Percentiles rank a stretch among this genome's conserved stretches.
Conservation (phyloP, 1,140 invertebrate genomes). For the Xylocopa sonorina region DNA sequence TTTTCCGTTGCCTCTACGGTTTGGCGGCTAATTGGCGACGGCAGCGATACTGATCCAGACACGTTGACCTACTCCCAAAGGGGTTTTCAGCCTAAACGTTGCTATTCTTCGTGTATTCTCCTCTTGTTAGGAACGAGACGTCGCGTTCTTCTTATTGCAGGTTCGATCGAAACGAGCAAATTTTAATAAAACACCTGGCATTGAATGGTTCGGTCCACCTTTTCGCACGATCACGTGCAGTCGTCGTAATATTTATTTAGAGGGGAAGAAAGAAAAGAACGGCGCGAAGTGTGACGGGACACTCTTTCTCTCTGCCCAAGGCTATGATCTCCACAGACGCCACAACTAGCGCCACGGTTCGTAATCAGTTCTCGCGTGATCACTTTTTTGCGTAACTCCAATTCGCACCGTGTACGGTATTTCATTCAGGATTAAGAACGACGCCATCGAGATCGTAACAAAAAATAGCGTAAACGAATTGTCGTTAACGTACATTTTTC, state of each 20-base stretch:
- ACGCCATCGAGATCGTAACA: slow-evolving; percentile 8
- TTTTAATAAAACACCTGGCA: too few species aligned
- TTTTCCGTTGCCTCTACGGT: background rate
- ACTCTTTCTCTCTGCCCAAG: background rate
- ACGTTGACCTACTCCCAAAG: slow-evolving; percentile 17
- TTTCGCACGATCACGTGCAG: background rate
- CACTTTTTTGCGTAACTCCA: slow-evolving; percentile 13
- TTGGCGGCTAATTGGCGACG: background rate
- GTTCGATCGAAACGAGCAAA: too few species aligned
- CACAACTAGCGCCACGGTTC: slow-evolving; percentile 9
- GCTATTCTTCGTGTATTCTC: too few species aligned
- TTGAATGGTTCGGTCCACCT: background rate
- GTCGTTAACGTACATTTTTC: background rate
- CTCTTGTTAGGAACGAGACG: too few species aligned
- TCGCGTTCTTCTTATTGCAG: too few species aligned
- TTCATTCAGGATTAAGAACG: slow-evolving; percentile 31
- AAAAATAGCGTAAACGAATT: slow-evolving; percentile 18
- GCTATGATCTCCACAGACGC: slow-evolving; percentile 24
- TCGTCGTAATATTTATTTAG: slow-evolving; percentile 12
- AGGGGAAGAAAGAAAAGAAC: slow-evolving; percentile 17
- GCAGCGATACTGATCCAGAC: slow-evolving; percentile 14
- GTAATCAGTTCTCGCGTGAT: slow-evolving; percentile 35
- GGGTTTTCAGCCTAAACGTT: too few species aligned
- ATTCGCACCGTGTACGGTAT: background rate
- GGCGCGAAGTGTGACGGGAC: slow-evolving; percentile 8